A percentile compares a stretch with the other conserved stretches of the same genome.
phyloP scores from a whole-genome alignment of 1,140 invertebrate genomes.

The Pristionchus pacificus region DNA sequence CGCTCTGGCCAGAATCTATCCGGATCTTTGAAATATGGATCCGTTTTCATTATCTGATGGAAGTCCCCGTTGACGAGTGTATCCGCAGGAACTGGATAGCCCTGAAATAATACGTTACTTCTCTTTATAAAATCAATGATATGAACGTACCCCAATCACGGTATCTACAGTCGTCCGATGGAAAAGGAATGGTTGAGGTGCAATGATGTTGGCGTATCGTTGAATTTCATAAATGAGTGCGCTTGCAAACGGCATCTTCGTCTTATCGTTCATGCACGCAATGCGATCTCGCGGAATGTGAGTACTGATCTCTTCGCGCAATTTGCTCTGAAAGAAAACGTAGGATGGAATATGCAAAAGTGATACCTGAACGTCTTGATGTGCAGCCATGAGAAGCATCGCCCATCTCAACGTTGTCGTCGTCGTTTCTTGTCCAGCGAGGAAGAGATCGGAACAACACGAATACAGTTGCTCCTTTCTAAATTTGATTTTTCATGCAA shows the following conservation, averaged over 20 bases:
- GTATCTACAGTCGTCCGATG: background rate
- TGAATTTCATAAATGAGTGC: background rate
- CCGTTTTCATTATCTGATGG: background rate
- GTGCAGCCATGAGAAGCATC: background rate
- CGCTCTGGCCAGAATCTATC: background rate
- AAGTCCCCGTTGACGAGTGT: background rate
- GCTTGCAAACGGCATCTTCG: background rate
- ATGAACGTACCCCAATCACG: background rate
- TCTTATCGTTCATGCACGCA: background rate
- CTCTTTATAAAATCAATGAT: background rate
- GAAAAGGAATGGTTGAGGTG: background rate
- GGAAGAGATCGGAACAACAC: background rate
- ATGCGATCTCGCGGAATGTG: background rate
- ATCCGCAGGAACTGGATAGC: background rate
- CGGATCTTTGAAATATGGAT: background rate
- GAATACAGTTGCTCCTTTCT: background rate
- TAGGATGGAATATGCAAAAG: background rate
- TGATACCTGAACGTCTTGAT: background rate
- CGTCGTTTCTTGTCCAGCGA: background rate
- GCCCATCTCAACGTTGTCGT: background rate
- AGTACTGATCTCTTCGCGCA: background rate
- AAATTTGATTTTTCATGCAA: background rate
- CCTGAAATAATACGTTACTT: background rate
- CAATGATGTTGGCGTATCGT: background rate
- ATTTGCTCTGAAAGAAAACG: background rate